phyloP scores from a whole-genome alignment of 1,140 invertebrate genomes.

The Drosophila gunungcola region DNA sequence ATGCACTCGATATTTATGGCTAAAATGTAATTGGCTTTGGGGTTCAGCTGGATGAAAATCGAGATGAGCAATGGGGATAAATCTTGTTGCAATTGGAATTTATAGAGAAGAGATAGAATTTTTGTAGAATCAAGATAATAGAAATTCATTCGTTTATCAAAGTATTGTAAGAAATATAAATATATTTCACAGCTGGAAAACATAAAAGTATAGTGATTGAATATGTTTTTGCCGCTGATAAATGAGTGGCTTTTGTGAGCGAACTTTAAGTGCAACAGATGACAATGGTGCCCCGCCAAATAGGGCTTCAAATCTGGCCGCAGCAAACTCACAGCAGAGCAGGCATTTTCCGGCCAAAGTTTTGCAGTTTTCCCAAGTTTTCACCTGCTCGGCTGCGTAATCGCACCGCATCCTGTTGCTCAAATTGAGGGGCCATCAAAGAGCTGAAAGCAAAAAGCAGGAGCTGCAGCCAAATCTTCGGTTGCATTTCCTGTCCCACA shows the following conservation, averaged over 20 bases:
- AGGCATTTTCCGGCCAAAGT: constrained; percentile 6
- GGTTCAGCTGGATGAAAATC: constrained; percentile 13
- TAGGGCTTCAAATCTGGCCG: constrained; percentile 1
- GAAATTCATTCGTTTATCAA: neutral
- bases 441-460: constrained; percentile 14
- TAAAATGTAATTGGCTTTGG: constrained; percentile 12
- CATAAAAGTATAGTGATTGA: no score
- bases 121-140: neutral
- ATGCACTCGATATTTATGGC: neutral
- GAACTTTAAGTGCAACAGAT: neutral
- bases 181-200: no score
- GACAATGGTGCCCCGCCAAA: neutral
- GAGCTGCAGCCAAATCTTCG: constrained; percentile 35
- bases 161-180: no score
- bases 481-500: constrained; percentile 34
- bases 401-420: constrained; percentile 37
- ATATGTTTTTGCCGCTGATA: neutral
- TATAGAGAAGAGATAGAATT: constrained; percentile 1
- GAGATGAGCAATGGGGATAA: neutral
- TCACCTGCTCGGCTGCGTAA: constrained; percentile 26
- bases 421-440: constrained; percentile 36
- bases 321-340: neutral
- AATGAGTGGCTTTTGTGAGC: neutral
- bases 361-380: constrained; percentile 12
- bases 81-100: constrained; percentile 8